A percentile compares a stretch with the other conserved stretches of the same genome.
Conservation (phyloP, 37 sponge, comb jelly and placozoan species). For the Axinella damicornis region DNA sequence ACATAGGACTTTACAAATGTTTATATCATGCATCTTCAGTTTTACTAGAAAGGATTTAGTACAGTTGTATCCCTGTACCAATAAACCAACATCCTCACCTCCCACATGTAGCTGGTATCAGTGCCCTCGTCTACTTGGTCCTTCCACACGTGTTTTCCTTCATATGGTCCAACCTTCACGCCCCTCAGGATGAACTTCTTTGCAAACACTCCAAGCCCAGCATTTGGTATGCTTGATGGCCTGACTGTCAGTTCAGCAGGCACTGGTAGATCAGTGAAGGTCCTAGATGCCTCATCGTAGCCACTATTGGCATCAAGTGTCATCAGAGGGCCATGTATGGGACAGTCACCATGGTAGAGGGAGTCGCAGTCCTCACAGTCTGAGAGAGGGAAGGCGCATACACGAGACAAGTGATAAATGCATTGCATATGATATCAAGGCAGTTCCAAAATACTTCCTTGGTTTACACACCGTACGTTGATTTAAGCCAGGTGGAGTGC, state of each 20-base stretch:
- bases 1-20: no score
- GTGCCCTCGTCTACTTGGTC: slow-evolving; percentile 28
- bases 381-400: not conserved
- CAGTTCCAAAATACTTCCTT: no score
- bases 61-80: no score
- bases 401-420: no score
- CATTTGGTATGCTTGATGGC: slow-evolving; percentile 55
- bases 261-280: slow-evolving; percentile 55
- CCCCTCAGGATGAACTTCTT: slow-evolving; percentile 55
- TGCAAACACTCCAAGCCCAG: slow-evolving; percentile 80
- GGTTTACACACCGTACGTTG: no score
- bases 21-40: no score
- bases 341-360: slow-evolving; percentile 68
- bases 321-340: slow-evolving; percentile 57
- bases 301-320: slow-evolving; percentile 47
- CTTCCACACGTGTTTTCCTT: slow-evolving; percentile 42
- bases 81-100: slow-evolving; percentile 56
- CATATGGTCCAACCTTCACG: slow-evolving; percentile 70
- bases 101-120: slow-evolving; percentile 81
- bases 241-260: slow-evolving; percentile 76
- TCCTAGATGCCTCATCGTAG: slow-evolving; percentile 38
- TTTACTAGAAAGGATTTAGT: no score
- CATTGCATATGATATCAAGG: no score
- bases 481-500: no score
- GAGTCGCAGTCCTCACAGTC: slow-evolving; percentile 74